phyloP scores from a whole-genome alignment of 2,797 vertebrate genomes.

The Ispidina picta region DNA sequence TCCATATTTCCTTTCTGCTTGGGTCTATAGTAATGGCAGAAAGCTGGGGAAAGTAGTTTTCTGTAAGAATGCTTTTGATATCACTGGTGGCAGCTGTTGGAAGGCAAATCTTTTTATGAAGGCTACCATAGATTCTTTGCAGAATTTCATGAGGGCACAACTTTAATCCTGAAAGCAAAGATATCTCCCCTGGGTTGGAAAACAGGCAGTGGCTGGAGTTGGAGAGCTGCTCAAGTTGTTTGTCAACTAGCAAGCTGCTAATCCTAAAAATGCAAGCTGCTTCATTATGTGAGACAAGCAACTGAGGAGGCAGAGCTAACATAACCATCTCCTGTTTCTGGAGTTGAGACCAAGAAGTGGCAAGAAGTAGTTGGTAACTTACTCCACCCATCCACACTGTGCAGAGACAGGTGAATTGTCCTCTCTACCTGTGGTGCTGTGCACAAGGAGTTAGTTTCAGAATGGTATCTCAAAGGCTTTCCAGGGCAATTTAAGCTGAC shows the following conservation, averaged over 20 bases:
- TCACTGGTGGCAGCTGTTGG: not conserved
- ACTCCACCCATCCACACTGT: rapidly evolving
- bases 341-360: not conserved
- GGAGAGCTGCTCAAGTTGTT: not conserved
- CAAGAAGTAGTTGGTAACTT: not conserved
- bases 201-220: not conserved
- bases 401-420: not conserved
- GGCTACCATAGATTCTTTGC: not conserved
- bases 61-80: not conserved
- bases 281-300: not conserved
- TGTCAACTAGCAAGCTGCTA: not conserved
- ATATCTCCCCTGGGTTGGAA: not conserved
- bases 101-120: not conserved
- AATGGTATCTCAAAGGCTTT: too few species aligned
- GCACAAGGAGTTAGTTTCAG: not conserved
- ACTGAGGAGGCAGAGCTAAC: not conserved
- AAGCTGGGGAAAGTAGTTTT: not conserved
- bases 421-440: not conserved
- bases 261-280: not conserved
- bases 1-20: not conserved
- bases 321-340: not conserved
- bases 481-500: not conserved
- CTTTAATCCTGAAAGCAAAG: not conserved
- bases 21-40: not conserved
- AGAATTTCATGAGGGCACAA: not conserved